Evolutionary conservation across 2,888 invertebrate species (phyloP), one percentile per base, ranked within the genome.

Genomic region (Chrysopilus asiliformis): DNA sequence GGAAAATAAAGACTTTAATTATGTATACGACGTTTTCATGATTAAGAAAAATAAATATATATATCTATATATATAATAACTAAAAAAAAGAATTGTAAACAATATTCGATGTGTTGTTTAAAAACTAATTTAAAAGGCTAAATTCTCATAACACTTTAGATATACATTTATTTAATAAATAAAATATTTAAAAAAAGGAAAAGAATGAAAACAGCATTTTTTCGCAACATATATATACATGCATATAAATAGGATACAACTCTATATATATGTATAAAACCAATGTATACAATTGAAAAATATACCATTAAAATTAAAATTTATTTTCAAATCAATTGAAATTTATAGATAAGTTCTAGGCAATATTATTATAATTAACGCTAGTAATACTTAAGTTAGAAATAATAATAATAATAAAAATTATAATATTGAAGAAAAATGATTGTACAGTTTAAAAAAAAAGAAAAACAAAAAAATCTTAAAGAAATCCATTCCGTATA

Each of bases 121-220:
- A 35, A 36, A 32, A 40, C 42, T 42, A 39, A 41, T 22, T 39
- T 42, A 42, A 42, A 43, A 42, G 38, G 33, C 38, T 42, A 36
- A 42, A 43, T 42, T 42, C 43, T 43, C 42, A 40, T 38, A 42
- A 33, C 40, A 42, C 42, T 42, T 43, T 42, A 42, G 42, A 42
- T 42, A 43, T 43, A 42, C 42, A 40, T 43, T 20, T 39, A n/a
- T n/a, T n/a, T n/a, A n/a, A n/a, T n/a, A n/a, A n/a, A n/a, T n/a
- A n/a, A n/a, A n/a, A n/a, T n/a, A n/a, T n/a, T n/a, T n/a, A n/a
- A n/a, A n/a, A n/a, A n/a, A n/a, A n/a, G n/a, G n/a, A n/a, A n/a
- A n/a, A n/a, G n/a, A n/a, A n/a, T n/a, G n/a, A n/a, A n/a, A n/a
- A n/a, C n/a, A n/a, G n/a, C n/a, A n/a, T n/a, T n/a, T n/a, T n/a